These are phyloP conservation scores for Poeciliopsis prolifica DNA, from an alignment of 2,113 vertebrate species.

Conservation along the genomic window DNA sequence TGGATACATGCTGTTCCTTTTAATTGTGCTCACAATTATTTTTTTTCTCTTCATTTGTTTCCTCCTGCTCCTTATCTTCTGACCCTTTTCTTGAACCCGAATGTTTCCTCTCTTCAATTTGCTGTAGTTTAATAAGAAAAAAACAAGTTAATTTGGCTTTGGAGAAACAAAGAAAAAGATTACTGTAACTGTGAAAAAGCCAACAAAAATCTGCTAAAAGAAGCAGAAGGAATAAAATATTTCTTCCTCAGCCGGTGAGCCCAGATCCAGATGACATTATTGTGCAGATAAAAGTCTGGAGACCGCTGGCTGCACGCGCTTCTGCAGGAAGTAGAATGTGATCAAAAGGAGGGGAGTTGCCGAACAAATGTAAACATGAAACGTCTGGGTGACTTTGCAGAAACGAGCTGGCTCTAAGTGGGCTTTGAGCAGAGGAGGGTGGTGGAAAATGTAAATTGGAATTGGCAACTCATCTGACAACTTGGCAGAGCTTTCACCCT, in stretches of 20 bases:
- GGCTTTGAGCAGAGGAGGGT: slow-evolving; percentile 61
- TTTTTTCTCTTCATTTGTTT: slow-evolving; percentile 12
- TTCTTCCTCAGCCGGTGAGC: not conserved
- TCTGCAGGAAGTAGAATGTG: slow-evolving; percentile 18
- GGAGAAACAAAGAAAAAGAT: not conserved
- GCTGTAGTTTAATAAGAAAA: slow-evolving; percentile 28
- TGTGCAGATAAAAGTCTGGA: not conserved
- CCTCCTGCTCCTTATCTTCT: not conserved
- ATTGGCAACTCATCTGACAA: slow-evolving; percentile 62
- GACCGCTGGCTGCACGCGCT: slow-evolving; percentile 1
- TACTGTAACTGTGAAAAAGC: not conserved
- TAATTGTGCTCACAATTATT: slow-evolving; percentile 16
- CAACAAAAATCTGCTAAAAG: not conserved
- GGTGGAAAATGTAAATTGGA: slow-evolving; percentile 62
- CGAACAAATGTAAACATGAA: slow-evolving; percentile 56
- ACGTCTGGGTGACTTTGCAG: slow-evolving; percentile 58
- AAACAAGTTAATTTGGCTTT: slow-evolving; percentile 35
- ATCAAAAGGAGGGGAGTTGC: slow-evolving; percentile 38
- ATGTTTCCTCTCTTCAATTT: not conserved
- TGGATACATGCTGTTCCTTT: slow-evolving; percentile 22
- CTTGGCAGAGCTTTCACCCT: slow-evolving; percentile 48
- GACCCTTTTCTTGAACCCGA: slow-evolving; percentile 14
- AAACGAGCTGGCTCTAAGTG: slow-evolving; percentile 43
- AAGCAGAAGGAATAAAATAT: slow-evolving; percentile 20
- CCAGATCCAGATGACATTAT: not conserved